Evolutionary conservation across 1,140 invertebrate genomes (phyloP).

Genomic region (Gonioctena quinquepunctata): DNA sequence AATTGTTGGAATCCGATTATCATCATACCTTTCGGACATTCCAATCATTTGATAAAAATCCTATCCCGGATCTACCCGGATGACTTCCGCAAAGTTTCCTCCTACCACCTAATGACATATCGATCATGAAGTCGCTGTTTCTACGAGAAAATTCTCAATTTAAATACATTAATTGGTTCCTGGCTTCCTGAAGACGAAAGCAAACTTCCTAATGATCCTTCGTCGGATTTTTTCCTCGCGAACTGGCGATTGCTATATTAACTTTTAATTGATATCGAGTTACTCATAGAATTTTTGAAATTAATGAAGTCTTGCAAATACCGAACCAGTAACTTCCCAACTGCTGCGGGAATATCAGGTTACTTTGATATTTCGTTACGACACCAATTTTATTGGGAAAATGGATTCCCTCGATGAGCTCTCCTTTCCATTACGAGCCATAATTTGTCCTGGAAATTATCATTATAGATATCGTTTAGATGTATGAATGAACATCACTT

Average conservation of each 20-base stretch:
- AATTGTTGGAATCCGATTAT: no score
- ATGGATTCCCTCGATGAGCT: neutral
- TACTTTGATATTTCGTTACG: neutral
- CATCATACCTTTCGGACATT: no score
- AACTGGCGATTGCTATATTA: neutral
- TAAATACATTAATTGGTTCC: neutral
- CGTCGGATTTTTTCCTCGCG: neutral
- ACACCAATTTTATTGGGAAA: neutral
- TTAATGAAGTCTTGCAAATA: neutral
- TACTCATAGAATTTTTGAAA: neutral
- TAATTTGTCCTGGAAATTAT: no score
- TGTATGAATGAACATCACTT: no score
- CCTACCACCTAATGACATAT: neutral
- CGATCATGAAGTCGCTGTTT: neutral
- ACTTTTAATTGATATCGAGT: neutral
- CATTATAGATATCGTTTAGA: no score
- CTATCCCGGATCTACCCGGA: neutral
- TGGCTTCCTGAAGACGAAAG: neutral
- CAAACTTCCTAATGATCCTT: neutral
- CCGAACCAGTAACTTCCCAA: neutral
- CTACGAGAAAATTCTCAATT: neutral
- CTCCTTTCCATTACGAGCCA: neutral
- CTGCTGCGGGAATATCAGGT: neutral
- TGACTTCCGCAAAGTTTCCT: neutral
- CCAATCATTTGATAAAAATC: neutral